A percentile compares a stretch with the other conserved stretches of the same genome.
These are phyloP conservation scores for Leucophenga maculata DNA, from an alignment of 2,888 invertebrate species.

Conservation along the genomic window DNA sequence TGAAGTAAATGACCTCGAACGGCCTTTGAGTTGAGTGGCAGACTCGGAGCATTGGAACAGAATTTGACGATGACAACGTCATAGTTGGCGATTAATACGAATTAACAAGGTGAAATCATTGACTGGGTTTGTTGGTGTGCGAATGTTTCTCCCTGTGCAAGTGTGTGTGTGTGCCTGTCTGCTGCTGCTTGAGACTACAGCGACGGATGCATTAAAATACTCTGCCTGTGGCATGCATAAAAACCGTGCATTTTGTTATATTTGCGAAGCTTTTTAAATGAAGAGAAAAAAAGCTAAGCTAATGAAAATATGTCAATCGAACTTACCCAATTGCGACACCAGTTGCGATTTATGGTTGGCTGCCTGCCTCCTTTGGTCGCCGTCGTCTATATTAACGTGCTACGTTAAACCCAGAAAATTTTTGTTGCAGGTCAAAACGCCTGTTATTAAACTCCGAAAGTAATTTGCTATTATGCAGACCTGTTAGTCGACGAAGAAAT, in stretches of 20 bases:
- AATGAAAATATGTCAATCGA: background rate
- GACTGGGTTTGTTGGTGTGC: background rate
- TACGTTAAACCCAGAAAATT: conserved; percentile 3
- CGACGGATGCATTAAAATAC: no score
- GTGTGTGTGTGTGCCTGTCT: background rate
- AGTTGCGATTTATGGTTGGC: background rate
- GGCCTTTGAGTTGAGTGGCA: conserved; percentile 3
- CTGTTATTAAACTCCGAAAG: background rate
- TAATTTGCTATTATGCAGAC: background rate
- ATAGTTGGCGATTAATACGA: no score
- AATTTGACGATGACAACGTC: background rate
- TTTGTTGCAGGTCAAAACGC: background rate
- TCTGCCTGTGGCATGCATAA: no score
- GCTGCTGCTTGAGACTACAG: no score
- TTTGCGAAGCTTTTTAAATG: background rate
- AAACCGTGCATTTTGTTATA: background rate
- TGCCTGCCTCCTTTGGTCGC: background rate
- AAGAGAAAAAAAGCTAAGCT: no score
- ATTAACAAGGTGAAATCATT: background rate
- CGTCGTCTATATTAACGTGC: background rate
- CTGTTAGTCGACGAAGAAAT: no score
- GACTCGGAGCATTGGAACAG: background rate
- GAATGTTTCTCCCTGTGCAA: background rate
- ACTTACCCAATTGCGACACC: background rate
- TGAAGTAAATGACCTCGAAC: conserved; percentile 11